Evolutionary conservation across 2,888 invertebrate genomes (phyloP), one percentile per base, ranked within the genome.

Genomic region (Drosophila engyochracea): DNA sequence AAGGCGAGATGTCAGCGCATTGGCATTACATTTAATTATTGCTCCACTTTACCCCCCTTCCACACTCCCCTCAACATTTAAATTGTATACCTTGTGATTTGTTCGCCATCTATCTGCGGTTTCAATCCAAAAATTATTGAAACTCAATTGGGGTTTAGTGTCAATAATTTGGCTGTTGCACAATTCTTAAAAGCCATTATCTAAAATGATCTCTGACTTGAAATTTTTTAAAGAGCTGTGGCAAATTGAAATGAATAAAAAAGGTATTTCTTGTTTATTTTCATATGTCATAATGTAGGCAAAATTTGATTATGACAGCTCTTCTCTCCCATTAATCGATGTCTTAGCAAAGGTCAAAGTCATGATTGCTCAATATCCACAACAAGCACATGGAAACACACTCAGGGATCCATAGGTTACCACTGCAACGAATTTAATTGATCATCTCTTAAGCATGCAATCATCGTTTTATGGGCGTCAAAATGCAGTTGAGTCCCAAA

Each of bases 291-390:
- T 3, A 30, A 57, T 22, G n/a, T 22, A 16, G 12, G 5, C 44
- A 16, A 58, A 44, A n/a, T 33, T 12, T 54, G 14, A 41, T 35
- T 9, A 57, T 39, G n/a, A 30, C 30, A 28, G 10, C 30, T 51
- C 61, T 63, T 58, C 49, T 19, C 69, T 22, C 47, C n/a, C 76
- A 82, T 84, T 72, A 70, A 85, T 83, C 58, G 63, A 58, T 60
- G 85, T 77, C 85, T 58, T 37, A 31, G 53, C 33, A 67, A 58
- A 74, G 83, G 89, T 83, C 83, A 83, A 88, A 85, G 83, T 73
- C 83, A 75, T 62, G 63, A 65, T 77, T 74, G 51, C 59, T 28
- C 57, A 74, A 71, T 57, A 51, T 33, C 51, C 31, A 37, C 47
- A 55, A 71, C 47, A 60, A 57, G 25, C 22, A 31, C 33, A 44